phyloP scores from a whole-genome alignment of 2,888 invertebrate species.

The Lutraria lutraria region DNA sequence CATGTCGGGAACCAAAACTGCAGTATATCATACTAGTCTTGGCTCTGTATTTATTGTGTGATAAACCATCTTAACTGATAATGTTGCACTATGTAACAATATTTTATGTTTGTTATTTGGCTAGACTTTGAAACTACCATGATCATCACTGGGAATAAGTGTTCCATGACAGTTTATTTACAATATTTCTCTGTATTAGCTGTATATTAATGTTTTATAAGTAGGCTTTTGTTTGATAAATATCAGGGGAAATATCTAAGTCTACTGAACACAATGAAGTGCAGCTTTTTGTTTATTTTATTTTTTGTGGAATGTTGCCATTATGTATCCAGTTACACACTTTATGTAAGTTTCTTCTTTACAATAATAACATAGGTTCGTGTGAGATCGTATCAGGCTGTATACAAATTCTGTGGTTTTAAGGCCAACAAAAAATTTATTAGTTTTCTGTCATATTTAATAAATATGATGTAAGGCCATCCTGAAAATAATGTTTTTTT shows the following conservation, averaged over 20 bases:
- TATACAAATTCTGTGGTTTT: no score
- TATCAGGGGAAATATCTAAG: background rate
- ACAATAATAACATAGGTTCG: background rate
- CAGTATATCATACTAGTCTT: no score
- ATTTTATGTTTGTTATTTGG: background rate
- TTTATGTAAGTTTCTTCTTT: background rate
- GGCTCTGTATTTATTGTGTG: no score
- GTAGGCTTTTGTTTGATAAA: background rate
- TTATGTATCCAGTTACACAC: background rate
- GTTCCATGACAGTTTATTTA: background rate
- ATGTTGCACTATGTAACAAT: no score
- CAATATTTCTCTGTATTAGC: background rate
- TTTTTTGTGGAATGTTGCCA: conserved; percentile 8
- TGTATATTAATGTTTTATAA: background rate
- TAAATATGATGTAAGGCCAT: no score
- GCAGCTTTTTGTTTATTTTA: conserved; percentile 11
- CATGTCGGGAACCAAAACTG: no score
- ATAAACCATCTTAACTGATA: no score
- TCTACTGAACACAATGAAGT: background rate
- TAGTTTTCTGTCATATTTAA: background rate
- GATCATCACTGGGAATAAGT: background rate
- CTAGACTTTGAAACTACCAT: background rate
- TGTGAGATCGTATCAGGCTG: background rate
- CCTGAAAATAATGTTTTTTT: no score
- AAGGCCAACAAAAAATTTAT: no score